Conservation (phyloP, 2,113 vertebrate genomes). For the Cavia aperea region DNA sequence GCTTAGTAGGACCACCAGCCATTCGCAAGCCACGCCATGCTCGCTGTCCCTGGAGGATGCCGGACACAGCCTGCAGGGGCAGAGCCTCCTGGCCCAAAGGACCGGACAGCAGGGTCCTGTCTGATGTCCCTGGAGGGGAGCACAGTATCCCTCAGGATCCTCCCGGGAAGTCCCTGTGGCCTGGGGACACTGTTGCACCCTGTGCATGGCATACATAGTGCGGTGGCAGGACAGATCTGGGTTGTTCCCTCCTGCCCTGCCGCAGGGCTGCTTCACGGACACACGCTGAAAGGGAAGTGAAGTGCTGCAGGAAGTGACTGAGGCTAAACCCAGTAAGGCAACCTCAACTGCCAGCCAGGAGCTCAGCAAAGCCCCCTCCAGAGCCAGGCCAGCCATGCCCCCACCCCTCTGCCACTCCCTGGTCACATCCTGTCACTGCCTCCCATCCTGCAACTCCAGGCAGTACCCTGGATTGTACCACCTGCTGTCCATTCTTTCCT, state of each 20-base stretch:
- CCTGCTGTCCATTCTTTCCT: neutral
- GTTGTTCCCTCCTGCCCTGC: neutral
- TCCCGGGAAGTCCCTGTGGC: no score
- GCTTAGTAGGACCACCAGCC: neutral
- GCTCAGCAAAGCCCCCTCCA: neutral
- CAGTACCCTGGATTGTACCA: no score
- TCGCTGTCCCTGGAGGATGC: neutral
- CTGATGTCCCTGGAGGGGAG: neutral
- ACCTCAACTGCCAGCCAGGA: neutral
- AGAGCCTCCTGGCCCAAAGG: neutral
- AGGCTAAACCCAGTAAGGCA: neutral
- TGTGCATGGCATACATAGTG: neutral
- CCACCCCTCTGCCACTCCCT: neutral
- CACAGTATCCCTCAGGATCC: neutral
- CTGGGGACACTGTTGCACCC: neutral
- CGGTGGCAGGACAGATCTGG: rapidly evolving
- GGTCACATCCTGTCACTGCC: neutral
- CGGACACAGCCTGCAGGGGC: neutral
- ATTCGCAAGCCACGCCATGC: neutral
- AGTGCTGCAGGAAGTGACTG: neutral
- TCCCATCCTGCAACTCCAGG: neutral
- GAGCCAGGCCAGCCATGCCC: neutral
- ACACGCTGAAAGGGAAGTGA: neutral
- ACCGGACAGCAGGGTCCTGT: neutral
- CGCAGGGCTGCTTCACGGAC: neutral